phyloP scores from a whole-genome alignment of 2,888 invertebrate species.

The Stegophylla sp. region DNA sequence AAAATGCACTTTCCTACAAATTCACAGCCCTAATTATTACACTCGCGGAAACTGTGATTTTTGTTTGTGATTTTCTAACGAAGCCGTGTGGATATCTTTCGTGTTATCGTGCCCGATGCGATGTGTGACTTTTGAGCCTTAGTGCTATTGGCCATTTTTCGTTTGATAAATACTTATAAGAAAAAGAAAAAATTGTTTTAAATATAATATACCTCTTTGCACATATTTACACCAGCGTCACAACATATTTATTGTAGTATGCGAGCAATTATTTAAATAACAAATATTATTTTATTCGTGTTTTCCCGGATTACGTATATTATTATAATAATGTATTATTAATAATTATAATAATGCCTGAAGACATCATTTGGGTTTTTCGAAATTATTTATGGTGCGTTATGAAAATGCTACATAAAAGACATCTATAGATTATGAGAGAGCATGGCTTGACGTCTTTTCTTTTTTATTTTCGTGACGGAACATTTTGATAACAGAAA shows the following conservation, averaged over 20 bases:
- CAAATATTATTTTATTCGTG: slow-evolving; percentile 39
- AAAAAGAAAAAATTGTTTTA: too few species aligned
- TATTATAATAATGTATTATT: too few species aligned
- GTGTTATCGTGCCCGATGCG: too few species aligned
- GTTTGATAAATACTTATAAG: too few species aligned
- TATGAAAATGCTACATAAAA: not conserved
- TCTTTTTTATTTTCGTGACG: not conserved
- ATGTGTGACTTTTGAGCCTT: not conserved
- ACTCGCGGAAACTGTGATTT: too few species aligned
- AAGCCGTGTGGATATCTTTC: too few species aligned
- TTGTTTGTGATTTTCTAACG: too few species aligned
- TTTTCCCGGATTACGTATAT: slow-evolving; percentile 11
- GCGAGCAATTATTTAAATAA: slow-evolving; percentile 1
- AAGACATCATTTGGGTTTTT: not conserved
- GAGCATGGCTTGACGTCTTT: not conserved
- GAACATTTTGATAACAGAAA: not conserved
- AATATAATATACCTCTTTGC: too few species aligned
- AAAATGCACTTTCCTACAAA: too few species aligned
- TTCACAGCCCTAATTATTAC: too few species aligned
- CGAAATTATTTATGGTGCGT: slow-evolving; percentile 2
- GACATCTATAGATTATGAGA: slow-evolving; percentile 9
- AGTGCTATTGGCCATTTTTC: not conserved
- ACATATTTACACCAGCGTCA: slow-evolving; percentile 20
- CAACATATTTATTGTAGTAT: slow-evolving; percentile 28
- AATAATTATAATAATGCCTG: too few species aligned